Evolutionary conservation across 2,113 vertebrate species (phyloP).

Genomic region (Callocephalon fimbriatum): DNA sequence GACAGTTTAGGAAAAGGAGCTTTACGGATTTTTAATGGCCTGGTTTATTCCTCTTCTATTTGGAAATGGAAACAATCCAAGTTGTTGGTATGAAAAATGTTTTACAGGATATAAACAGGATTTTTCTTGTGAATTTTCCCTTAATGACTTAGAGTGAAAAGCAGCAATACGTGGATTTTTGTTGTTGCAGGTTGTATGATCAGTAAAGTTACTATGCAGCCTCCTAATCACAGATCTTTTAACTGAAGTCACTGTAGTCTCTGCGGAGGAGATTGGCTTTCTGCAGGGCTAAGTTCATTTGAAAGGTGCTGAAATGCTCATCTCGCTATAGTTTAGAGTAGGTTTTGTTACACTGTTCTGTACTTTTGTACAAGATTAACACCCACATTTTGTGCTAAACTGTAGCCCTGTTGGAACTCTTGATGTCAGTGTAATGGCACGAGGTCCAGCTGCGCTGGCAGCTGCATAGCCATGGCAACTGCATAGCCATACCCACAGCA

Average conservation of each 20-base stretch:
- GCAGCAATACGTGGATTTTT: slow-evolving; percentile 50
- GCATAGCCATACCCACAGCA: background rate
- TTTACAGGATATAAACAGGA: background rate
- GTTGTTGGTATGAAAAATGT: background rate
- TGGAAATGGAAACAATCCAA: background rate
- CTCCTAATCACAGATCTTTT: background rate
- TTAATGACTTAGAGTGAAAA: background rate
- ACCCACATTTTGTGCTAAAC: background rate
- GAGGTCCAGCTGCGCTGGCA: background rate
- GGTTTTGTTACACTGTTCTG: background rate
- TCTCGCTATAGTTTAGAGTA: background rate
- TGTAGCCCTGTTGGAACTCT: background rate
- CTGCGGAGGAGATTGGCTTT: background rate
- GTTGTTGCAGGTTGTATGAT: slow-evolving; percentile 31
- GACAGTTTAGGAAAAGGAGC: background rate
- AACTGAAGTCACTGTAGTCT: background rate
- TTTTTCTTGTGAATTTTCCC: background rate
- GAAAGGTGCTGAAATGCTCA: slow-evolving; percentile 16
- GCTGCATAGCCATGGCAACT: background rate
- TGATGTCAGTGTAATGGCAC: fast-evolving
- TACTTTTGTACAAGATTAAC: background rate
- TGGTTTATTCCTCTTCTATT: slow-evolving; percentile 27
- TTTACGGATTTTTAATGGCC: slow-evolving; percentile 42
- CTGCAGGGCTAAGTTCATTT: background rate
- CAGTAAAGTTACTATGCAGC: background rate